A percentile compares a stretch with the other conserved stretches of the same genome.
Evolutionary conservation across 1,140 invertebrate species (phyloP).

Genomic region (Platorchestia sp.): DNA sequence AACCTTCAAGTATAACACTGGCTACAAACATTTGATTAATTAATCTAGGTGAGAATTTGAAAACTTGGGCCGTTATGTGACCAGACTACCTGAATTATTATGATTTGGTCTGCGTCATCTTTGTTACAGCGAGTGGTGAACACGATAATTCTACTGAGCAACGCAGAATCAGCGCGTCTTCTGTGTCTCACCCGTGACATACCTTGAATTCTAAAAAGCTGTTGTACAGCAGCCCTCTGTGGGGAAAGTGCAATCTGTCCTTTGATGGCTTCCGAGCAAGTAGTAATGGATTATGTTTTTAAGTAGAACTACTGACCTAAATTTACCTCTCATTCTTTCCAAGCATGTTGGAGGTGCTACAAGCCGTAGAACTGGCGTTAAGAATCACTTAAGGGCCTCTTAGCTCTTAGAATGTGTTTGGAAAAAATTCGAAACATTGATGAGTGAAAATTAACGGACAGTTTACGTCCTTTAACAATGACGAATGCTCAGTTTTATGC

Average conservation of each 20-base stretch:
- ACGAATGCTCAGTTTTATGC: not conserved
- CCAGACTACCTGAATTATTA: not conserved
- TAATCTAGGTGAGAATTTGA: not conserved
- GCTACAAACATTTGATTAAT: not conserved
- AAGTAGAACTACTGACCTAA: not conserved
- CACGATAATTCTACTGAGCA: not conserved
- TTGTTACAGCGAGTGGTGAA: not conserved
- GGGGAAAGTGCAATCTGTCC: not conserved
- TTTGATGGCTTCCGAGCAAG: no score
- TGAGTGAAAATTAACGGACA: not conserved
- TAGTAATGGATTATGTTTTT: not conserved
- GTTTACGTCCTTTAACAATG: no score
- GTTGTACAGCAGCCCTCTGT: not conserved
- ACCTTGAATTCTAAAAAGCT: not conserved
- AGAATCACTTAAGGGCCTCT: not conserved
- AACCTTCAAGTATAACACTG: no score
- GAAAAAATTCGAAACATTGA: no score
- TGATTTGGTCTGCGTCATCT: not conserved
- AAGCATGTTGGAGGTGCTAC: not conserved
- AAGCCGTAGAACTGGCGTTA: not conserved
- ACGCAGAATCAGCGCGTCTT: not conserved
- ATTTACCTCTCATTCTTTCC: not conserved
- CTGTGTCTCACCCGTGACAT: not conserved
- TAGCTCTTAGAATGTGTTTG: no score
- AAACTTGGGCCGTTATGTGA: not conserved